Percentiles rank a stretch among this genome's conserved stretches.
Evolutionary conservation across 2,797 vertebrate genomes (phyloP).

Genomic region (Fundulus diaphanus): DNA sequence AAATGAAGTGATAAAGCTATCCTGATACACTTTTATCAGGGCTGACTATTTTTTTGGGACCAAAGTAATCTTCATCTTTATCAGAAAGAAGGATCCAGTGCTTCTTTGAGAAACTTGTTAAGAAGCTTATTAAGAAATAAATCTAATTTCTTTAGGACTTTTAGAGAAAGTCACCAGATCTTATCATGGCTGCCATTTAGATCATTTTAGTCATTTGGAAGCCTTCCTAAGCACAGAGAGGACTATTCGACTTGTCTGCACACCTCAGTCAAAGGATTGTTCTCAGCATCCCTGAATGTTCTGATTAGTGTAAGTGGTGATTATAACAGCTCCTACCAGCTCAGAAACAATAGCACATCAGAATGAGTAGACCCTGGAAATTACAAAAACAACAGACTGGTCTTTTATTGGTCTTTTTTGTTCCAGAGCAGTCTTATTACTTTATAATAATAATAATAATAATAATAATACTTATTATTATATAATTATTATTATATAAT

Average conservation of each 20-base stretch:
- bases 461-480: no score
- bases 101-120: neutral
- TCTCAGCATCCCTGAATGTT: neutral
- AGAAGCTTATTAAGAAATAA: neutral
- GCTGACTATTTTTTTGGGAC: neutral
- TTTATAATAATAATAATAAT: no score
- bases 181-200: neutral
- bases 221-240: neutral
- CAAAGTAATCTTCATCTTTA: neutral
- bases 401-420: constrained; percentile 3
- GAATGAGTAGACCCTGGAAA: neutral
- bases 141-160: neutral
- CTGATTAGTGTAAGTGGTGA: constrained; percentile 8
- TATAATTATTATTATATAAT: no score
- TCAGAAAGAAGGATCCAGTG: neutral
- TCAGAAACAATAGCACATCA: neutral
- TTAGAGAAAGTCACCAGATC: neutral
- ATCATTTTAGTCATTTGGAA: neutral
- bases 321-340: neutral
- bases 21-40: neutral
- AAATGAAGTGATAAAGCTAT: neutral
- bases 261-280: constrained; percentile 4
- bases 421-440: neutral
- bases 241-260: neutral
- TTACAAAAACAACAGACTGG: neutral